These are phyloP conservation scores for Ceramica pisi DNA, from an alignment of 2,888 invertebrate genomes.

Conservation along the genomic window DNA sequence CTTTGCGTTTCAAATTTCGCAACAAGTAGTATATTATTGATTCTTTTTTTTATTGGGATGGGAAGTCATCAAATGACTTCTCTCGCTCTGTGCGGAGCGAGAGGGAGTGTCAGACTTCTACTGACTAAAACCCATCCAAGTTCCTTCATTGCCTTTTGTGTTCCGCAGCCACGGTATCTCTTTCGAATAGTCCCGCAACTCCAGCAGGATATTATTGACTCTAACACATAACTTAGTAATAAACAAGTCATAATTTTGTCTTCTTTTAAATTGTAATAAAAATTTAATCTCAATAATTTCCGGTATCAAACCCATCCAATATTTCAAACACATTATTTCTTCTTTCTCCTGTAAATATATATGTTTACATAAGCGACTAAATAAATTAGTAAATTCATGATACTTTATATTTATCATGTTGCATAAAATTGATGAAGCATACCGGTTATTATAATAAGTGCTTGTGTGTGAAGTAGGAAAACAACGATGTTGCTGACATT, in stretches of 20 bases:
- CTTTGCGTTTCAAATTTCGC: no score
- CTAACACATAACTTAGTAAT: background rate
- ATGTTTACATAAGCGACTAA: background rate
- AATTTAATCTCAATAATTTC: background rate
- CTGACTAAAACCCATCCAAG: no score
- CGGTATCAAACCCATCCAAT: background rate
- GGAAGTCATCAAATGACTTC: no score
- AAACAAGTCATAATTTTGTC: background rate
- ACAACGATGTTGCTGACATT: background rate
- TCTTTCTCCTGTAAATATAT: background rate
- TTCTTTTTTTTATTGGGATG: no score
- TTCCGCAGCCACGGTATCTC: no score
- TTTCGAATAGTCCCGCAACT: no score
- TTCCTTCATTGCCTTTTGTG: no score
- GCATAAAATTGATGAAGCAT: background rate
- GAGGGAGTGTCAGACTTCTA: no score
- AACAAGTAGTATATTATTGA: no score
- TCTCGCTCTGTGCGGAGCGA: no score
- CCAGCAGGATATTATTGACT: background rate
- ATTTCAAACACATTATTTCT: background rate
- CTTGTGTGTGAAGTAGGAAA: background rate
- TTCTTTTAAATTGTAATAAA: background rate
- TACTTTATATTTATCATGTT: background rate
- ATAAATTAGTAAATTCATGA: background rate
- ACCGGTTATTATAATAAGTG: constrained; percentile 17